Evolutionary conservation across 2,113 vertebrate genomes (phyloP), one percentile per base, ranked within the genome.

Genomic region (Nettapus auritus): DNA sequence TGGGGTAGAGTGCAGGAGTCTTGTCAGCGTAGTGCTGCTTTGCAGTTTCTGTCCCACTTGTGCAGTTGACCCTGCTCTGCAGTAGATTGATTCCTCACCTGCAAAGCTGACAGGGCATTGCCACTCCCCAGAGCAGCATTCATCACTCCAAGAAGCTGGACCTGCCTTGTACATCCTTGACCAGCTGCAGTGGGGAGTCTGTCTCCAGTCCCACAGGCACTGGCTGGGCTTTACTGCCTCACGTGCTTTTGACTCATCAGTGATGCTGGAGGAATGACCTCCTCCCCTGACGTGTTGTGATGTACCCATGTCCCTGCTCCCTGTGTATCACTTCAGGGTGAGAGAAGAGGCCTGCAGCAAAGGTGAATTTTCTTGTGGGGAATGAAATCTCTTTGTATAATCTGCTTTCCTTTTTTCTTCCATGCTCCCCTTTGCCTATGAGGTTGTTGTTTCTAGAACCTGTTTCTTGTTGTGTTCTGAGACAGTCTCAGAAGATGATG

Each of bases 401-500:
- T 13, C 40, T 87, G 33, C 42, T 67, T 70, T 53, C 36, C 17
- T 60, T 29, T 82, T 76, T 13, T 59, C 38, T 13, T 70, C 26
- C 36, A 21, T 59, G 38, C 26, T 74, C 9, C 14, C 13, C 19
- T 36, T 44, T 70, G 57, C 59, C 38, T 46, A 10, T 8, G 26
- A 66, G 71, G 68, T 21, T 4, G 1, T 63, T 77, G 50, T 88
- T 80, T 66, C 79, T 69, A 28, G 34, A n/a, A 48, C 59, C 40
- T 31, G 28, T 52, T 67, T 40, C 46, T 78, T 2, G 1, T 40
- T 48, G 46, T 48, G 16, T 46, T 92, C 34, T 73, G 10, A 2
- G 2, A 21, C 3, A 3, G 14, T 66, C 53, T 3, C 2, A n/a
- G 74, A 53, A 68, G 52, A 31, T 1, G 1, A 0, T 3, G 4